Conservation (phyloP, 2,797 vertebrate species). For the Pelochelys cantorii region DNA sequence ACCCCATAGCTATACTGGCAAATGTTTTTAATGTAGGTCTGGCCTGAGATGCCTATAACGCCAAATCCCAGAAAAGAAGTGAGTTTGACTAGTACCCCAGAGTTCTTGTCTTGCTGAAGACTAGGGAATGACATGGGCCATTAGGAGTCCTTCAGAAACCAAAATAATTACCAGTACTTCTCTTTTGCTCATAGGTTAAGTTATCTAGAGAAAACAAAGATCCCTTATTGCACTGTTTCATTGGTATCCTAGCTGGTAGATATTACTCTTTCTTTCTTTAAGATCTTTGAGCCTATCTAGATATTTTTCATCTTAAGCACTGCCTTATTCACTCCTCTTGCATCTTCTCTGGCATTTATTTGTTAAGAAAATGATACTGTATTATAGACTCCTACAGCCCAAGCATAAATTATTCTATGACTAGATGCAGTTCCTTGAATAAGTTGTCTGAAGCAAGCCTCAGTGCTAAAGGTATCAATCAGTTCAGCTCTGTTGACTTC, state of each 20-base stretch:
- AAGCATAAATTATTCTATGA: neutral
- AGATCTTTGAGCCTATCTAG: neutral
- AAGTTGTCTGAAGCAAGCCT: neutral
- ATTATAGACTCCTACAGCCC: neutral
- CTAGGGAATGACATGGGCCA: neutral
- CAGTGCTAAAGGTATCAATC: neutral
- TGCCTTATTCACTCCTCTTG: neutral
- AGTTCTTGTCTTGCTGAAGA: neutral
- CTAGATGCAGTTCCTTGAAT: neutral
- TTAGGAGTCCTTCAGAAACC: neutral
- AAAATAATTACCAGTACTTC: neutral
- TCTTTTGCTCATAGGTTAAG: neutral
- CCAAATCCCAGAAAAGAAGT: neutral
- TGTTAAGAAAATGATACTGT: neutral
- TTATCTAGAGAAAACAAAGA: neutral
- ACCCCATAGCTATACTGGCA: neutral
- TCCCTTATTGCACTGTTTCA: neutral
- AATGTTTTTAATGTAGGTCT: neutral
- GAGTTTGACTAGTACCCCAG: neutral
- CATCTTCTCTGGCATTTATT: neutral
- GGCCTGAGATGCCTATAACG: neutral
- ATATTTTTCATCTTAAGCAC: neutral
- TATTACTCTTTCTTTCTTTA: neutral
- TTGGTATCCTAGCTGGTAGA: rapidly evolving
- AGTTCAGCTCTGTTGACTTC: neutral